A percentile compares a stretch with the other conserved stretches of the same genome.
Conservation (phyloP, 2,888 invertebrate genomes). For the Spatulosminthurus flaviceps region DNA sequence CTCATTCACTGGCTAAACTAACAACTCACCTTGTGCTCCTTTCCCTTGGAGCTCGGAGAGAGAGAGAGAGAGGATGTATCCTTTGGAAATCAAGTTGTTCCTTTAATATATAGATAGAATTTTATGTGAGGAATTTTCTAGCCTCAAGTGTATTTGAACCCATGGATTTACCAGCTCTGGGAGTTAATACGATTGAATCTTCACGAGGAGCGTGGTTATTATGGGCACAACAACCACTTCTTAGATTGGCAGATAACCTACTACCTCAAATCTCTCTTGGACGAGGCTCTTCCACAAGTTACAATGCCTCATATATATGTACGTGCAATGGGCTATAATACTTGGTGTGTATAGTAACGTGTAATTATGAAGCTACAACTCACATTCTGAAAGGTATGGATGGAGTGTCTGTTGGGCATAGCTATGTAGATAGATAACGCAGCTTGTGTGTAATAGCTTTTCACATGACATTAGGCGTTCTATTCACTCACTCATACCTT, state of each 20-base stretch:
- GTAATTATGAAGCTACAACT: no score
- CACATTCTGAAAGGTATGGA: no score
- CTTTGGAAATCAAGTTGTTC: slow-evolving; percentile 3
- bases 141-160: not conserved
- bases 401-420: no score
- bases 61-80: not conserved
- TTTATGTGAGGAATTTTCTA: not conserved
- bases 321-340: no score
- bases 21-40: not conserved
- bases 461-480: no score
- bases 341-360: no score
- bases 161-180: not conserved
- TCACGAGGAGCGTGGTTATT: not conserved
- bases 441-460: no score
- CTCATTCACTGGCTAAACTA: not conserved
- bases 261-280: not conserved
- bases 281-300: no score
- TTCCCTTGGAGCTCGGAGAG: not conserved
- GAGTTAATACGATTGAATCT: not conserved
- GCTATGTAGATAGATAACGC: no score
- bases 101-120: not conserved
- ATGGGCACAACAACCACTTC: not conserved
- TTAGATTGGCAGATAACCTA: not conserved
- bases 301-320: no score
- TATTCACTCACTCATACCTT: no score